These are phyloP conservation scores for Choloepus hoffmanni DNA, from an alignment of 2,113 vertebrate genomes.

Conservation along the genomic window DNA sequence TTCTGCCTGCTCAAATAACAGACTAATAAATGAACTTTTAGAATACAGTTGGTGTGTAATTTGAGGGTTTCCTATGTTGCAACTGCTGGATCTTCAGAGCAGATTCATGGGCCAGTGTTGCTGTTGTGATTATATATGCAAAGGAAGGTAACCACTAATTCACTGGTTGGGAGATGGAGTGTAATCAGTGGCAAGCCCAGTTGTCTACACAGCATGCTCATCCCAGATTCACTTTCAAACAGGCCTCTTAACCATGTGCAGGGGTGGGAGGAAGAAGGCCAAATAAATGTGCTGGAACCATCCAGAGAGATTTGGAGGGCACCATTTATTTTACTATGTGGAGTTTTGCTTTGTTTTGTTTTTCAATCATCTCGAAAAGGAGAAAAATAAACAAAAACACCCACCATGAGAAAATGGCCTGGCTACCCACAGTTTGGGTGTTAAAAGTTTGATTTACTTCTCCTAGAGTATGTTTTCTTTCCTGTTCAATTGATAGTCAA, in stretches of 20 bases:
- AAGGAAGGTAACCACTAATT: constrained; percentile 60
- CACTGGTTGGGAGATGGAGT: background rate
- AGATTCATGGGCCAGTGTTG: constrained; percentile 40
- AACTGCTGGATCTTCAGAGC: background rate
- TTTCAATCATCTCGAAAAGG: background rate
- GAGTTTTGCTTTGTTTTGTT: background rate
- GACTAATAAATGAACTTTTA: background rate
- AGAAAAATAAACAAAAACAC: background rate
- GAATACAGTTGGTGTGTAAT: background rate
- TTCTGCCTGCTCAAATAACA: constrained; percentile 27
- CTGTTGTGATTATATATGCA: constrained; percentile 67
- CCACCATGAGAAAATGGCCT: background rate
- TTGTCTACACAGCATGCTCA: background rate
- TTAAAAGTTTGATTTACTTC: background rate
- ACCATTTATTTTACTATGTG: background rate
- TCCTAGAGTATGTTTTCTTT: background rate
- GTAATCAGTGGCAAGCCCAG: background rate
- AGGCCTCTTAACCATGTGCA: background rate
- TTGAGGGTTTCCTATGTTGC: background rate
- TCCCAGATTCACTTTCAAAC: background rate
- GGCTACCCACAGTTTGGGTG: background rate
- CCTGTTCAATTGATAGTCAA: background rate
- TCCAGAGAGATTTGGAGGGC: background rate
- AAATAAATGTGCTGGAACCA: too few species aligned
- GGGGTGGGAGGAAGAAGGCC: background rate